Evolutionary conservation across 2,113 vertebrate genomes (phyloP), one percentile per base, ranked within the genome.

Genomic region (Microtus pennsylvanicus): DNA sequence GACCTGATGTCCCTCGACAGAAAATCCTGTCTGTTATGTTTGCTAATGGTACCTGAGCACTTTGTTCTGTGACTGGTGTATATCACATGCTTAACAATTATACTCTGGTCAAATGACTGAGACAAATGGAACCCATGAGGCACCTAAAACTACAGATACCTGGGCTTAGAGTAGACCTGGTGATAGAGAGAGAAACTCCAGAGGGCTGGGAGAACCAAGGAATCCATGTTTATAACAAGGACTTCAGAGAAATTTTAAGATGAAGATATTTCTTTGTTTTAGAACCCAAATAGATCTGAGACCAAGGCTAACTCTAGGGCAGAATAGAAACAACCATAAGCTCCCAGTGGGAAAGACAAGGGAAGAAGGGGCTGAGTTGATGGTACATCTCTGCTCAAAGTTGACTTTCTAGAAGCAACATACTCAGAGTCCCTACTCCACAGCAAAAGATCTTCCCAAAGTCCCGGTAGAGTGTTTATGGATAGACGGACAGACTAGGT

Each of bases 81-180:
- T 38, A 80, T n/a, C 74, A 65, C 76, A 33, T 67, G 77, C 67
- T 91, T 82, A 88, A 85, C 47, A 89, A 93, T 70, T 74, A 87
- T 70, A 50, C 50, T 87, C 42, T 52, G 30, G 47, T 90, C 69
- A 69, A 85, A 87, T 67, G 30, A 92, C 83, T 92, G 52, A 81
- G 38, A 72, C 74, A 69, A 93, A 81, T 33, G 47, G 12, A 88
- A 88, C n/a, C 81, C 76, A 65, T 21, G 65, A 45, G 4, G 9
- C 82, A 8, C 65, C 89, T 70, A 93, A 92, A 96, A 96, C 78
- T 92, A 55, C 19, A 81, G 61, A 76, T 77, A 63, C 61, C 10
- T 88, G 17, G 45, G 13, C 52, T 93, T 33, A 61, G 45, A 42
- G 22, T 94, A 75, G 55, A 89, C 7, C n/a, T 91, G 52, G 47